A percentile compares a stretch with the other conserved stretches of the same genome.
Conservation (phyloP, 1,140 invertebrate species). For the Pseudomyrmex sp. region DNA sequence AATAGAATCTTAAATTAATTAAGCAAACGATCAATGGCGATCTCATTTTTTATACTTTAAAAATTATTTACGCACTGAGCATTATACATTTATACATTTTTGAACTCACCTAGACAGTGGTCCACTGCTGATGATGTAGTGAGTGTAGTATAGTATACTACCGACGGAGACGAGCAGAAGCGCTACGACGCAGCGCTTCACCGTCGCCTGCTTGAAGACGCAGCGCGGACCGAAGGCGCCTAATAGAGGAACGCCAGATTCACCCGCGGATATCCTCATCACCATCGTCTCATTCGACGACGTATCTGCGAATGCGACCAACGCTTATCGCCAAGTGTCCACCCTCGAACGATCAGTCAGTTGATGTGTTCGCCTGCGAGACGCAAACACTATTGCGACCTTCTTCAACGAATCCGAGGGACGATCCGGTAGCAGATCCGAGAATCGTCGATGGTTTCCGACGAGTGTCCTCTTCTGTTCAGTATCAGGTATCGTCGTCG, state of each 20-base stretch:
- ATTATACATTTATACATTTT: too few relatives aligned
- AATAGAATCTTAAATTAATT: neutral
- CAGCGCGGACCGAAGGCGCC: constrained; percentile 85
- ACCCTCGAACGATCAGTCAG: constrained; percentile 20
- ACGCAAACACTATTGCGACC: neutral
- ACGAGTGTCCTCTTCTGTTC: constrained; percentile 14
- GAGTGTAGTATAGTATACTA: constrained; percentile 91
- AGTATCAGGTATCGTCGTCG: constrained; percentile 35
- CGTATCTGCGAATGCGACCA: constrained; percentile 43
- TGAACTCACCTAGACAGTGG: constrained; percentile 89
- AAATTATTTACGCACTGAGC: neutral
- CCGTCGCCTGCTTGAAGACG: constrained; percentile 88
- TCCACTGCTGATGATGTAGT: constrained; percentile 89
- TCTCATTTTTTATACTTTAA: neutral
- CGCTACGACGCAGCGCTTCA: constrained; percentile 89
- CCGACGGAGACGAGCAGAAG: constrained; percentile 88
- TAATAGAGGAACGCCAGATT: constrained; percentile 82
- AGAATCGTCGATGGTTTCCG: constrained; percentile 55
- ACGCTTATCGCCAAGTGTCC: constrained; percentile 35
- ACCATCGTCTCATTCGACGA: constrained; percentile 74
- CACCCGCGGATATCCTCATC: constrained; percentile 82
- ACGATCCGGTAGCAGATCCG: constrained; percentile 12
- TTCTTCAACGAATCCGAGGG: constrained; percentile 22
- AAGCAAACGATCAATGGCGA: neutral
- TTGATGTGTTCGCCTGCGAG: constrained; percentile 22